Evolutionary conservation across 1,140 invertebrate species (phyloP).

Genomic region (Drosophila persimilis): DNA sequence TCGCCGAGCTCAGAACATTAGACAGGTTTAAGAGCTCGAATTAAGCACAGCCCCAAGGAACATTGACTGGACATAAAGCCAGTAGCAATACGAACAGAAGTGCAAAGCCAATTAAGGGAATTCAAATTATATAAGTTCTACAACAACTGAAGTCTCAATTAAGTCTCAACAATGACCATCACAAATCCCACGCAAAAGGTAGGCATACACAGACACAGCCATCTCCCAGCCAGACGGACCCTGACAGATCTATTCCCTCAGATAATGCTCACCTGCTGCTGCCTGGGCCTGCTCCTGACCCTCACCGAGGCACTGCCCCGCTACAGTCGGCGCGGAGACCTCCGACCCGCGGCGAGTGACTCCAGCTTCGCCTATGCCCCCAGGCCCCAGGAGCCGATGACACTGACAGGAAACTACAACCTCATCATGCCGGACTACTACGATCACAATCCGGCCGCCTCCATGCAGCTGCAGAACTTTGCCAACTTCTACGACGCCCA

Average conservation of each 20-base stretch:
- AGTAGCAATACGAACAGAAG: slow-evolving; percentile 31
- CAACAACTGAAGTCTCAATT: slow-evolving; percentile 1
- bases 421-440: slow-evolving; percentile 77
- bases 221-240: no score
- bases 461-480: slow-evolving; percentile 77
- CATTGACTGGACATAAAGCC: slow-evolving; percentile 26
- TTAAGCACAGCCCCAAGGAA: slow-evolving; percentile 38
- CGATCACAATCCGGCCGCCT: slow-evolving; percentile 71
- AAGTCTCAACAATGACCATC: slow-evolving; percentile 26
- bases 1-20: slow-evolving; percentile 69
- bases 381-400: slow-evolving; percentile 54
- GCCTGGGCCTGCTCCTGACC: slow-evolving; percentile 22
- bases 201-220: background rate
- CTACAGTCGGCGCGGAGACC: slow-evolving; percentile 49
- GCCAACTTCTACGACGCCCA: slow-evolving; percentile 65
- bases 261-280: slow-evolving; percentile 26
- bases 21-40: slow-evolving; percentile 71
- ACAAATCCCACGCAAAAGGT: slow-evolving; percentile 46
- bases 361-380: slow-evolving; percentile 54
- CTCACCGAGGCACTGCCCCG: slow-evolving; percentile 47
- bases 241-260: background rate
- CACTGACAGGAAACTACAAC: slow-evolving; percentile 65
- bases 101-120: slow-evolving; percentile 4
- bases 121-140: slow-evolving; percentile 22
- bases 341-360: slow-evolving; percentile 34